These are phyloP conservation scores for Ooceraea biroi DNA, from an alignment of 1,140 invertebrate genomes.

Conservation along the genomic window DNA sequence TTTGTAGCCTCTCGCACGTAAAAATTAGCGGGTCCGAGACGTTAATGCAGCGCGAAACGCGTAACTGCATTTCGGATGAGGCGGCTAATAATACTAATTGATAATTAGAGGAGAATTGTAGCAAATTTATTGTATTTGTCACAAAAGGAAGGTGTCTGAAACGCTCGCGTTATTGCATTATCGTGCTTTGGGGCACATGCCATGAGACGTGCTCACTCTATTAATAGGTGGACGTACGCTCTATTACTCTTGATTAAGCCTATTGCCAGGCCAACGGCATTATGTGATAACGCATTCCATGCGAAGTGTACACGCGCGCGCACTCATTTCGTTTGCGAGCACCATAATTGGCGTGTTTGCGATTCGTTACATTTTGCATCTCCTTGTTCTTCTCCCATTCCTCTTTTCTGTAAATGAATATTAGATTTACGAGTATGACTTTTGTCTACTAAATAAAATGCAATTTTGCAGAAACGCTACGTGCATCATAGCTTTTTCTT, in stretches of 20 bases:
- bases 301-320: conserved; percentile 23
- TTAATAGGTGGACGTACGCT: conserved; percentile 77
- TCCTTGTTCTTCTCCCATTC: background rate
- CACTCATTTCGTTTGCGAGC: conserved; percentile 47
- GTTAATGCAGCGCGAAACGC: conserved; percentile 2
- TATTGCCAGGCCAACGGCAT: conserved; percentile 74
- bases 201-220: conserved; percentile 65
- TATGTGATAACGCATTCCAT: conserved; percentile 70
- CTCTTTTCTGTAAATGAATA: conserved; percentile 8
- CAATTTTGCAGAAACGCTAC: background rate
- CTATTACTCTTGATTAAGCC: conserved; percentile 79
- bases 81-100: conserved; percentile 12
- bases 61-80: conserved; percentile 16
- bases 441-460: background rate
- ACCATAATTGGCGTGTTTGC: conserved; percentile 43
- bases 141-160: background rate
- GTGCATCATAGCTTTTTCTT: background rate
- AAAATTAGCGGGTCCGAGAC: conserved; percentile 30
- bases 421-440: conserved; percentile 3
- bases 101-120: conserved; percentile 37
- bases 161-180: conserved; percentile 60
- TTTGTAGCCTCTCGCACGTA: background rate
- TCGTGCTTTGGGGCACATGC: conserved; percentile 62
- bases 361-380: conserved; percentile 36
- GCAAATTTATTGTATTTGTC: background rate